Conservation (phyloP, 2,888 invertebrate genomes). For the Lasioglossum zephyrum region DNA sequence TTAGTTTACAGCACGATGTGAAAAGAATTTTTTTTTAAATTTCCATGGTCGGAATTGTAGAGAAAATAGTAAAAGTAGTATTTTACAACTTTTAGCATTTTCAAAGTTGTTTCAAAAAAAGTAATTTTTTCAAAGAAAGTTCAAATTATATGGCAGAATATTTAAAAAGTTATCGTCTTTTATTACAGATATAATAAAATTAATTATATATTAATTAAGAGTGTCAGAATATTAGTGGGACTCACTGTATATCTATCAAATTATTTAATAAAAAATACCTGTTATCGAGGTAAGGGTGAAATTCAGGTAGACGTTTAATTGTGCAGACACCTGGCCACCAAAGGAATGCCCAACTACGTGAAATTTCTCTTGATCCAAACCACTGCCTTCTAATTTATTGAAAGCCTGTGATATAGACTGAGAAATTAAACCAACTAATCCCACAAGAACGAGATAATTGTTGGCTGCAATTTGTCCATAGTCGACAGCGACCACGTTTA, state of each 20-base stretch:
- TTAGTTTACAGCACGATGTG: too few relatives aligned
- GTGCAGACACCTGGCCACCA: conserved; percentile 77
- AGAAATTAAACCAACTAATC: conserved; percentile 67
- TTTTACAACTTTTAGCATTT: too few relatives aligned
- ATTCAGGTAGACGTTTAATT: conserved; percentile 61
- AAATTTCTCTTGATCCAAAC: conserved; percentile 63
- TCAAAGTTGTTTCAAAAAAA: too few relatives aligned
- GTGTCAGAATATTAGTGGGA: too few relatives aligned
- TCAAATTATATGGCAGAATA: too few relatives aligned
- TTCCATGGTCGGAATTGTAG: too few relatives aligned
- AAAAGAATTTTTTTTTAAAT: too few relatives aligned
- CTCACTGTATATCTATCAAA: neutral
- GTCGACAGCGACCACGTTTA: conserved; percentile 84
- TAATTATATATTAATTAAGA: too few relatives aligned
- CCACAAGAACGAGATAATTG: conserved; percentile 37
- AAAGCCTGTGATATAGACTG: conserved; percentile 64
- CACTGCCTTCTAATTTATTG: conserved; percentile 65
- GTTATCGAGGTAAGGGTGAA: conserved; percentile 73
- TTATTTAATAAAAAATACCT: conserved; percentile 62
- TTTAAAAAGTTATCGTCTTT: too few relatives aligned
- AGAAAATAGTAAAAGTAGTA: too few relatives aligned
- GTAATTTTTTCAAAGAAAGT: too few relatives aligned
- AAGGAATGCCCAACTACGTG: conserved; percentile 78
- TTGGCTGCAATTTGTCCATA: conserved; percentile 82
- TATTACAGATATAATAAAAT: too few relatives aligned